Evolutionary conservation across 2,797 vertebrate species (phyloP).

Genomic region (Coracias cyanogaster): DNA sequence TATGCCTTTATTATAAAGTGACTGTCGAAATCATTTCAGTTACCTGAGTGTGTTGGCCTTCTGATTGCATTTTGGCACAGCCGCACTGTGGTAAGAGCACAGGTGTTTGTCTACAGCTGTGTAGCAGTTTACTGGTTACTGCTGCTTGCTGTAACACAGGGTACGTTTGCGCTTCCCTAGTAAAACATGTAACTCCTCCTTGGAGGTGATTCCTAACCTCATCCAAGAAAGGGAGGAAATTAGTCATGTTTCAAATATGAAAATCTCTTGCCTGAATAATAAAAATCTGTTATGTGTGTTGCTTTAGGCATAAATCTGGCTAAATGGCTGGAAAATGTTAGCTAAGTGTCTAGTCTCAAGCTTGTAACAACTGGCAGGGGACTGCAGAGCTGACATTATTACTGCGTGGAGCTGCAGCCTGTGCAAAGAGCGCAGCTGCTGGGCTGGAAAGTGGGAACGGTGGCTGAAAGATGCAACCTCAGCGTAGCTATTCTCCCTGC

Average conservation of each 20-base stretch:
- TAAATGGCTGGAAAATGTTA: not conserved
- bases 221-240: not conserved
- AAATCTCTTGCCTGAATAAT: not conserved
- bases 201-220: not conserved
- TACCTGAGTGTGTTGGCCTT: not conserved
- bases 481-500: fast-evolving
- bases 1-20: not conserved
- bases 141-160: not conserved
- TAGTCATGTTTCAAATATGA: not conserved
- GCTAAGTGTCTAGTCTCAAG: not conserved
- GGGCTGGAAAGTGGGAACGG: fast-evolving
- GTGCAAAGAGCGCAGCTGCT: fast-evolving
- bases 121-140: fast-evolving
- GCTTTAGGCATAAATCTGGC: not conserved
- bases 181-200: not conserved
- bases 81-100: fast-evolving
- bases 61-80: not conserved
- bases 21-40: not conserved
- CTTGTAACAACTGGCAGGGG: fast-evolving
- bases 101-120: not conserved
- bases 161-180: not conserved
- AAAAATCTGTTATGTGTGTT: not conserved
- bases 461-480: fast-evolving
- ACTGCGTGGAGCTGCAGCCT: fast-evolving
- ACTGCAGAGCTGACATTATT: not conserved